Evolutionary conservation across 2,888 invertebrate species (phyloP), one percentile per base, ranked within the genome.

Genomic region (Agrotis exclamationis): DNA sequence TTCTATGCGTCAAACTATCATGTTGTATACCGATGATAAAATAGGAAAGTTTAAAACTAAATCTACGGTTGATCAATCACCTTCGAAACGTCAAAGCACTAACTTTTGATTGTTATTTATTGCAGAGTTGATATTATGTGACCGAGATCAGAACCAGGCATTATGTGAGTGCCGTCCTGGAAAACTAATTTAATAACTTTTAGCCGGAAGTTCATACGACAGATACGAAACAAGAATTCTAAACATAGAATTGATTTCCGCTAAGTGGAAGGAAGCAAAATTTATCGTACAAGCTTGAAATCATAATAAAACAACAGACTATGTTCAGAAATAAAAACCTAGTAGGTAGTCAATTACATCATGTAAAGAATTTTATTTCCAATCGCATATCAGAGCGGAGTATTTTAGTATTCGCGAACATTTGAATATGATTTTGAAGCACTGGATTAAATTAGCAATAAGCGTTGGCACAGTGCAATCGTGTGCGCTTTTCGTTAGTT

Each of bases 401-500:
- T 44, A 64, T 58, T 50, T 44, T 28, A 44, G 45, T 33, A n/a
- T 50, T 18, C 14, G 39, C 14, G 20, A 57, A 45, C 20, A 24
- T 47, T 60, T 58, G 11, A 50, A 74, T 22, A 45, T 28, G 11
- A 48, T 44, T 71, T 51, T 28, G 11, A 44, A 13, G 22, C 22
- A 16, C n/a, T 45, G 22, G 9, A 53, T 59, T 53, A 47, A 39
- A 68, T 54, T 14, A 39, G 22, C 69, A 47, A 24, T 11, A 59
- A 18, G 13, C 28, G 9, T 22, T 45, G 7, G 24, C 54, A 44
- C 28, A 72, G 54, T 54, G 71, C 73, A 72, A 48, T 60, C 47
- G 56, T 28, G n/a, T 54, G n/a, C 16, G 62, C 48, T n/a, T 72
- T 44, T 62, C 71, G 62, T 62, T 63, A 73, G 22, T 51, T 45